phyloP scores from a whole-genome alignment of 2,113 vertebrate genomes.

The Rhinoptilus africanus region DNA sequence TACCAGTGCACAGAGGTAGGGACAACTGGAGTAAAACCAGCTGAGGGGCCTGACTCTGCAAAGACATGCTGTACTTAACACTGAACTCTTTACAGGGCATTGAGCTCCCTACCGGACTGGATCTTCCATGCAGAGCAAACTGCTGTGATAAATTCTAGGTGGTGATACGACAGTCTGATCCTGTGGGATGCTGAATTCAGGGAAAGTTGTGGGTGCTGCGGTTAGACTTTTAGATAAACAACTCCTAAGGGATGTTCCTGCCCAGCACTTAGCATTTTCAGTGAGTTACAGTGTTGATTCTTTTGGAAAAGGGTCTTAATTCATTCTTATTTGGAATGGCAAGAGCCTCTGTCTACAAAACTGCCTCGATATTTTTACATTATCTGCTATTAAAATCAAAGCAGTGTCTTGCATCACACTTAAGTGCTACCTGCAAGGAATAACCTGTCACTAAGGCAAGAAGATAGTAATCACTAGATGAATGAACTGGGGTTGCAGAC shows the following conservation, averaged over 20 bases:
- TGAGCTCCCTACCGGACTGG: neutral
- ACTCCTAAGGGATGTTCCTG: neutral
- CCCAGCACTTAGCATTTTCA: neutral
- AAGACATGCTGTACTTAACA: neutral
- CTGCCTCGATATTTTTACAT: neutral
- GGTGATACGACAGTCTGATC: rapidly evolving
- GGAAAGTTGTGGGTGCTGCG: neutral
- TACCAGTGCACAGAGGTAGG: neutral
- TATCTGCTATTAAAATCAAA: conserved; percentile 22
- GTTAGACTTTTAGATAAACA: neutral
- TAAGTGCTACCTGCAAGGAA: conserved; percentile 24
- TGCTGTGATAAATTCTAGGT: neutral
- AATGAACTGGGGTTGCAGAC: neutral
- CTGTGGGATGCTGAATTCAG: neutral
- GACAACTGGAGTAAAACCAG: neutral
- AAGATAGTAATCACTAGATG: neutral
- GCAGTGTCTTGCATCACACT: neutral
- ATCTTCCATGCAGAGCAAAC: neutral
- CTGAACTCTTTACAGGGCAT: neutral
- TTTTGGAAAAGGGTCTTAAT: neutral
- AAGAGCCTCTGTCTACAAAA: neutral
- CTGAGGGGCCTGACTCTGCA: neutral
- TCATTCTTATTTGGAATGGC: conserved; percentile 4
- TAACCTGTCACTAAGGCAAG: neutral
- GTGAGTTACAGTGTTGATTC: neutral